Conservation (phyloP, 35 echinoderm and acorn worm genomes). For the Heliocidaris tuberculata region DNA sequence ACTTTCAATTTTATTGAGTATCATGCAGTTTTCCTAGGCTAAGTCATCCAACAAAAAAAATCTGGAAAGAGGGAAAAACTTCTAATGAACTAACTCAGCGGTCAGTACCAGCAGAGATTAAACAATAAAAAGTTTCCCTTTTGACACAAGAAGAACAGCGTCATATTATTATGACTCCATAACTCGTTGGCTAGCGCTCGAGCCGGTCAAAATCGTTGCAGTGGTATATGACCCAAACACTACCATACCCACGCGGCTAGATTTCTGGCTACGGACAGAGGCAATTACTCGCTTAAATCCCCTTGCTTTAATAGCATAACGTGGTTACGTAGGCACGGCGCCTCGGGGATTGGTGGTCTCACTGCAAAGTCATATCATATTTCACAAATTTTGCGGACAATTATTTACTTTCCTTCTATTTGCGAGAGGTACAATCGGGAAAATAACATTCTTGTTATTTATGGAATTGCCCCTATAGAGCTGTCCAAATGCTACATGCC, state of each 20-base stretch:
- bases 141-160: neutral
- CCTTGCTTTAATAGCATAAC: neutral
- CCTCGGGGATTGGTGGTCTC: neutral
- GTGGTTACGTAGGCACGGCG: neutral
- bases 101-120: neutral
- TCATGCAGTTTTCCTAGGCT: too few relatives aligned
- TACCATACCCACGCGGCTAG: neutral
- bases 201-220: neutral
- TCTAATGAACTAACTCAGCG: neutral
- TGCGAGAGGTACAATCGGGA: neutral
- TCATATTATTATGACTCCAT: neutral
- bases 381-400: neutral
- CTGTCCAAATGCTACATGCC: too few relatives aligned
- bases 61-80: neutral
- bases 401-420: neutral
- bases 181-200: neutral
- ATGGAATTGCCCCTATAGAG: neutral
- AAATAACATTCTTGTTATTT: neutral
- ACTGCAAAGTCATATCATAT: neutral
- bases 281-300: conserved; percentile 27
- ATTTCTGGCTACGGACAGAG: neutral
- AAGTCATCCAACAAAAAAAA: neutral
- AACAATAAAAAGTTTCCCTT: neutral
- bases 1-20: too few relatives aligned
- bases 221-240: neutral